Evolutionary conservation across 2,888 invertebrate genomes (phyloP), one percentile per base, ranked within the genome.

Genomic region (Flexamia atlantica): DNA sequence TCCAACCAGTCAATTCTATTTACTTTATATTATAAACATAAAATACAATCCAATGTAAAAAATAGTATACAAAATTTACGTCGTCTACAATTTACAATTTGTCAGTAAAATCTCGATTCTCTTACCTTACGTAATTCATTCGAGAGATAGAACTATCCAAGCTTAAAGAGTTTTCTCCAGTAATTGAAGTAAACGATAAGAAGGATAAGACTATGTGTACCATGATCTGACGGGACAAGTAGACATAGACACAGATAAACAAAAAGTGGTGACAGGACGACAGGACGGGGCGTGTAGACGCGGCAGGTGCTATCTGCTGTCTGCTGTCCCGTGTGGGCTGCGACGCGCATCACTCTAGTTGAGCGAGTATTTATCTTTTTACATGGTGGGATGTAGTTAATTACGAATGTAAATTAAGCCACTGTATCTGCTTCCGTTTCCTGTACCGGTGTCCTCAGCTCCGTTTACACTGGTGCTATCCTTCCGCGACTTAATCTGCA

Each of bases 371-470:
- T 14, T 20, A 57, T 57, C 23, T 57, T 57, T 20, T 57, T 23
- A 57, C 14, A 23, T 12, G 23, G 57, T 25, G 25, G 57, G 57
- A 57, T 57, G 57, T 12, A 23, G 25, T 57, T 57, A 57, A 57
- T 57, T 57, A 57, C 10, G 23, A 57, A 57, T 57, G 57, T 57
- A 57, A 57, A 57, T 57, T 57, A 57, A n/a, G n/a, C 20, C 3
- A 23, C 23, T 23, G 10, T 3, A 20, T 57, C 57, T 7, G 57
- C 46, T 46, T 46, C 46, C 46, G 12, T 17, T 36, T 36, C 36
- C 36, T 36, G 36, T 46, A 17, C 46, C 17, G 46, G 12, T 14
- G 46, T 46, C 46, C 14, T 2, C 7, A 14, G 46, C 2, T 17
- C 7, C 14, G 46, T 46, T 14, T 46, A 10, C 17, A 46, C 46